Evolutionary conservation across 2,113 vertebrate genomes (phyloP).

Genomic region (Rostratula benghalensis): DNA sequence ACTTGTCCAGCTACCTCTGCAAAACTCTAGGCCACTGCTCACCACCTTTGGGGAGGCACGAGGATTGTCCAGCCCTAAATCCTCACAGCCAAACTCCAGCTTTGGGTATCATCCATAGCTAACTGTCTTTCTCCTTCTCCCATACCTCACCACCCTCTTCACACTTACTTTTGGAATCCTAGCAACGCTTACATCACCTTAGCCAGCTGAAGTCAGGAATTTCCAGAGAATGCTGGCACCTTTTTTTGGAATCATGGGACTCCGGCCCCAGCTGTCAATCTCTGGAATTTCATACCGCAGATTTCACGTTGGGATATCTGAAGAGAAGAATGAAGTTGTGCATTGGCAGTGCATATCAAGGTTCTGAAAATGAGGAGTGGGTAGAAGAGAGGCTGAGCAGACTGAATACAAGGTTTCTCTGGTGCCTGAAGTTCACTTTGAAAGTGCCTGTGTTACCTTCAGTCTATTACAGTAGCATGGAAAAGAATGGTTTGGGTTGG

Average conservation of each 20-base stretch:
- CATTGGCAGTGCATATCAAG: neutral
- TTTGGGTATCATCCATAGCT: neutral
- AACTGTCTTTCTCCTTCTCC: neutral
- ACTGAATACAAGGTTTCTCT: neutral
- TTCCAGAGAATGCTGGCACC: neutral
- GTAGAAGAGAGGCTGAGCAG: neutral
- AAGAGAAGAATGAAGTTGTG: neutral
- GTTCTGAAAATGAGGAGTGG: neutral
- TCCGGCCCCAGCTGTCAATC: neutral
- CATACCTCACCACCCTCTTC: accelerated
- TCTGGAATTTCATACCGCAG: neutral
- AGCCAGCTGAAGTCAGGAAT: neutral
- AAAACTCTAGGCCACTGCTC: neutral
- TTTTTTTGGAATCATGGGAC: neutral
- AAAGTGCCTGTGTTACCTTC: neutral
- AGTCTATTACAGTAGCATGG: neutral
- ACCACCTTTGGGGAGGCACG: accelerated
- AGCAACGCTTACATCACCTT: neutral
- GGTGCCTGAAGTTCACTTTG: neutral
- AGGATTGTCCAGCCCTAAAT: neutral
- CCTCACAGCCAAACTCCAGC: neutral
- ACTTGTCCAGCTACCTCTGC: neutral
- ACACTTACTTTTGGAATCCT: neutral
- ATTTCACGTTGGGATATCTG: neutral
- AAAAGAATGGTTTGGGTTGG: neutral